Base-by-base conservation (phyloP, 2,797 vertebrate species). In the Takifugu ocellatus region DNA sequence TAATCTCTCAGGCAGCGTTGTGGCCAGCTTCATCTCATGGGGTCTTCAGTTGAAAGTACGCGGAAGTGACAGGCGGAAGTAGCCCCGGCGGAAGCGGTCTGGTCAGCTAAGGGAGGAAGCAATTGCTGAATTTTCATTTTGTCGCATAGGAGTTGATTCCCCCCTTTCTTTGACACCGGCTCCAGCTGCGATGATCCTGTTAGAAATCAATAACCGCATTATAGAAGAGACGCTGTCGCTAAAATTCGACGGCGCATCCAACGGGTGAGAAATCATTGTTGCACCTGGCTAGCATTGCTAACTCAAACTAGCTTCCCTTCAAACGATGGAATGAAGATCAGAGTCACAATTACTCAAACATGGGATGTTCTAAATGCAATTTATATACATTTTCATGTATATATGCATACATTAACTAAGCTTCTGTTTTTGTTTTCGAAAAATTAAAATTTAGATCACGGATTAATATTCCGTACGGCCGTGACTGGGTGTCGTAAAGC, bases 161-260 rank as follows among this genome's bases (percentile, higher is more conserved):
- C 66, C 64, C 57, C 52, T 69, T 44, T 72, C 68, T 54, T 79
- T 46, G 59, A 72, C 58, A 70, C 43, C 77, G 46, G 72, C 56
- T 61, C 29, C 79, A 61, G 82, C 83, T 68, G 82, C 81, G 24
- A 98, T 98, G 96, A 98, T 98, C 92, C 93, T 98, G 90, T 90
- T 98, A 90, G 96, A 98, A 92, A 96, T 98, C 77, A 98, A 98
- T 83, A 98, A 98, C 92, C 94, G 96, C 72, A 98, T 98, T 74
- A 94, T 98, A 73, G 96, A 98, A 84, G 96, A 97, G 91, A 98
- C 95, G 77, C 90, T 97, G 82, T 70, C 89, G 76, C 85, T 97
- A 75, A 98, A 98, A 90, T 97, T 98, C 79, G 96, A 97, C 80
- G 94, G 94, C 86, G 95, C 95, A 51, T 93, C 93, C 57, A 94